These are phyloP conservation scores for Deroptyus accipitrinus DNA, from an alignment of 2,113 vertebrate species.

Conservation along the genomic window DNA sequence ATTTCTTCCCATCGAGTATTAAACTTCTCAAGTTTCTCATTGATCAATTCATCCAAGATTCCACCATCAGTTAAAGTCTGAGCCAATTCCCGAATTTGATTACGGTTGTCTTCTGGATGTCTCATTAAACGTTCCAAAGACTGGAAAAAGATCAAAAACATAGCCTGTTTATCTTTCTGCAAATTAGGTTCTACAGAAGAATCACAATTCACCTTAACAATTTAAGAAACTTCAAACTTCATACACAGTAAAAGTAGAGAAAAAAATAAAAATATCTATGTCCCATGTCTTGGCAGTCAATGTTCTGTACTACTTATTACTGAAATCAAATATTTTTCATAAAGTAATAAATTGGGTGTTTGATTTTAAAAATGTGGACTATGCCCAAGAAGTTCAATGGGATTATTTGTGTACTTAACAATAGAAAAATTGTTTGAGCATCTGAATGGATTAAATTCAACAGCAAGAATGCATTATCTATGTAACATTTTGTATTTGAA, in stretches of 20 bases:
- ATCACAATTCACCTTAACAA: background rate
- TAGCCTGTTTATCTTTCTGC: background rate
- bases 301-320: background rate
- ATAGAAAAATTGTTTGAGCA: background rate
- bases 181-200: background rate
- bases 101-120: conserved; percentile 95
- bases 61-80: conserved; percentile 97
- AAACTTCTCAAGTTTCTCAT: conserved; percentile 92
- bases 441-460: background rate
- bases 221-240: background rate
- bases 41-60: conserved; percentile 95
- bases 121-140: conserved; percentile 86
- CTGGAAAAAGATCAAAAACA: conserved; percentile 70
- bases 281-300: background rate
- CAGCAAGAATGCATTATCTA: background rate
- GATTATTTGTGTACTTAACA: background rate
- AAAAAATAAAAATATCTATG: background rate
- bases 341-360: background rate
- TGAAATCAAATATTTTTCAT: background rate
- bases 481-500: background rate
- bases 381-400: background rate
- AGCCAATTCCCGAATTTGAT: conserved; percentile 92
- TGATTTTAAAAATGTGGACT: background rate
- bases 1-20: conserved; percentile 93
- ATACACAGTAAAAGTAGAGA: background rate